phyloP scores from a whole-genome alignment of 1,140 invertebrate genomes.

The Nasonia giraulti region DNA sequence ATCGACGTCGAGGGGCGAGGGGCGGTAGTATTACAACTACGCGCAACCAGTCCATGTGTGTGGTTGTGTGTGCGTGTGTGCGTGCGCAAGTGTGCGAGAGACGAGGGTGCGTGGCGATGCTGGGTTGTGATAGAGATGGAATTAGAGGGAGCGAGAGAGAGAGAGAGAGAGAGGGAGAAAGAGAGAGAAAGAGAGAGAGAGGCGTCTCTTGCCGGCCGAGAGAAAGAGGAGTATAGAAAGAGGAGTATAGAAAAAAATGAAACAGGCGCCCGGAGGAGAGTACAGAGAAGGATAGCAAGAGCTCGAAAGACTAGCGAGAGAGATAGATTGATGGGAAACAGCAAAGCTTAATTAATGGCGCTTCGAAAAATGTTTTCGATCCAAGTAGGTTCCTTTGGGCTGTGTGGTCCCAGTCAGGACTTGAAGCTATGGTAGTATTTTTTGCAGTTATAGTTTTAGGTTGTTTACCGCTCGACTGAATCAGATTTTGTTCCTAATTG shows the following conservation, averaged over 20 bases:
- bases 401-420: too few species aligned
- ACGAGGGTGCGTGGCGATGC: slow-evolving; percentile 47
- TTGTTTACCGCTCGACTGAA: too few species aligned
- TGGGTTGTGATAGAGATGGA: slow-evolving; percentile 47
- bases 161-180: slow-evolving; percentile 7
- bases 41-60: background rate
- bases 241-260: slow-evolving; percentile 25
- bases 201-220: slow-evolving; percentile 15
- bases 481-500: too few species aligned
- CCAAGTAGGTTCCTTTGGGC: background rate
- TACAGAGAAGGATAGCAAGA: background rate
- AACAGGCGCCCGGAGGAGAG: slow-evolving; percentile 37
- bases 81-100: slow-evolving; percentile 9
- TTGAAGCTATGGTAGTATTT: too few species aligned
- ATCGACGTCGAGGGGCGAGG: slow-evolving; percentile 36
- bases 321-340: slow-evolving; percentile 43
- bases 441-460: too few species aligned
- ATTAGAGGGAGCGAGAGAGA: slow-evolving; percentile 31
- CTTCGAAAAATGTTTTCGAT: slow-evolving; percentile 47
- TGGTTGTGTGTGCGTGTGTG: background rate
- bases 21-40: slow-evolving; percentile 39
- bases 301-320: background rate
- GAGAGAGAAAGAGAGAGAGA: slow-evolving; percentile 12
- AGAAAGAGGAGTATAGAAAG: background rate
- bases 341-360: slow-evolving; percentile 51